Base-by-base conservation (phyloP, 2,888 invertebrate genomes). In the Tipula confusa region DNA sequence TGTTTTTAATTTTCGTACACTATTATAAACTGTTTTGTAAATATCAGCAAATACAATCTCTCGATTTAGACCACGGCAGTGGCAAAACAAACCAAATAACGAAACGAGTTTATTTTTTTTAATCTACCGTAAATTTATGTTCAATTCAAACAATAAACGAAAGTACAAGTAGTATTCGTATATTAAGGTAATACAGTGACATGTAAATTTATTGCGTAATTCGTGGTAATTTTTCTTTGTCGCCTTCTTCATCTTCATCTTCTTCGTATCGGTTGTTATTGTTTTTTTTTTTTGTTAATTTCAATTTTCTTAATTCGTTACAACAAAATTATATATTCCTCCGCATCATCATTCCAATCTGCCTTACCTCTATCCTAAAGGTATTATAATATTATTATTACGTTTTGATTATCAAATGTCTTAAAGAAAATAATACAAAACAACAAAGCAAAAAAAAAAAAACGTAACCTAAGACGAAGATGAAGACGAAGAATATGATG, bases 161-260 rank as follows among this genome's bases (percentile, higher is more conserved):
- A 64, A 64, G 64, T 64, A 64, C 64, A 64, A 64, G 64, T n/a
- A n/a, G n/a, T 64, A 24, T 24, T 4, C 6, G 18, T 38, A 43
- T 43, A 43, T 43, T n/a, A n/a, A n/a, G 15, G n/a, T 24, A 24
- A 64, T 24, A 64, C 18, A 64, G 9, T 24, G 64, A 64, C 64
- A 64, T 64, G 64, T 64, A 64, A 24, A 64, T 64, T 64, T 64
- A 64, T 64, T 64, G 64, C 64, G 64, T 64, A 64, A 64, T 64
- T 24, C 24, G 18, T 64, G 9, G 24, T 64, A 9, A 64, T 18
- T 24, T 64, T 64, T 24, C 64, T 64, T 64, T 11, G 24, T 2
- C 64, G 64, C 7, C 64, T 24, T 64, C 64, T 64, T 64, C 1
- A 9, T 64, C 24, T 64, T 43, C 15, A 15, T 43, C 3, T 31